Evolutionary conservation across 2,113 vertebrate genomes (phyloP).

Genomic region (Erinaceus europaeus): DNA sequence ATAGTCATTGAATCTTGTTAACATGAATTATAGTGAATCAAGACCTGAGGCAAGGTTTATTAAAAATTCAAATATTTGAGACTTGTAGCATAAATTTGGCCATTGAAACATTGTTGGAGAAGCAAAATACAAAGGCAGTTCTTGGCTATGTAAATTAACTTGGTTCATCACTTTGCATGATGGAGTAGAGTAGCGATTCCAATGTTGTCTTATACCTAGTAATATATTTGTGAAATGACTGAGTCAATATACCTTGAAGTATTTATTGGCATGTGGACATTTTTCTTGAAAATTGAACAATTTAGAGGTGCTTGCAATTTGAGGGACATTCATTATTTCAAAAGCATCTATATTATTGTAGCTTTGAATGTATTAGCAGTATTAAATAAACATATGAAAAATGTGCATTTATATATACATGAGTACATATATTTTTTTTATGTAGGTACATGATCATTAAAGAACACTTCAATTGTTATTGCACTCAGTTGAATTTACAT

Average conservation of each 20-base stretch:
- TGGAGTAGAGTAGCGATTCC: not conserved
- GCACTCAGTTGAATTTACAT: not conserved
- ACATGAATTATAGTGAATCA: slow-evolving; percentile 53
- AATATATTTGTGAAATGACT: slow-evolving; percentile 24
- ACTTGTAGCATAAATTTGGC: slow-evolving; percentile 17
- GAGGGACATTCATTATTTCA: not conserved
- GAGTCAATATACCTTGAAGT: not conserved
- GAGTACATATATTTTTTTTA: not conserved
- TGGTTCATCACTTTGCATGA: slow-evolving; percentile 5
- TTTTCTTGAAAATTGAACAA: not conserved
- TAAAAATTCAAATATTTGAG: slow-evolving; percentile 55
- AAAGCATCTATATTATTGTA: not conserved
- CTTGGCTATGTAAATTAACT: slow-evolving; percentile 26
- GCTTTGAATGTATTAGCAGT: not conserved
- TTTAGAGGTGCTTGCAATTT: not conserved
- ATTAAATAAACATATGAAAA: not conserved
- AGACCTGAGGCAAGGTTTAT: slow-evolving; percentile 41
- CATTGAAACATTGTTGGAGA: slow-evolving; percentile 20
- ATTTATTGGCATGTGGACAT: not conserved
- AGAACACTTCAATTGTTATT: not conserved
- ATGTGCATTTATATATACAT: not conserved
- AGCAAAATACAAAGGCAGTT: not conserved
- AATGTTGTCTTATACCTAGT: not conserved
- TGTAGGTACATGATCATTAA: not conserved
- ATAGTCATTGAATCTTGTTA: slow-evolving; percentile 54